Percentiles rank a stretch among this genome's conserved stretches.
phyloP scores from a whole-genome alignment of 2,113 vertebrate species.

The Dicaeum eximium region DNA sequence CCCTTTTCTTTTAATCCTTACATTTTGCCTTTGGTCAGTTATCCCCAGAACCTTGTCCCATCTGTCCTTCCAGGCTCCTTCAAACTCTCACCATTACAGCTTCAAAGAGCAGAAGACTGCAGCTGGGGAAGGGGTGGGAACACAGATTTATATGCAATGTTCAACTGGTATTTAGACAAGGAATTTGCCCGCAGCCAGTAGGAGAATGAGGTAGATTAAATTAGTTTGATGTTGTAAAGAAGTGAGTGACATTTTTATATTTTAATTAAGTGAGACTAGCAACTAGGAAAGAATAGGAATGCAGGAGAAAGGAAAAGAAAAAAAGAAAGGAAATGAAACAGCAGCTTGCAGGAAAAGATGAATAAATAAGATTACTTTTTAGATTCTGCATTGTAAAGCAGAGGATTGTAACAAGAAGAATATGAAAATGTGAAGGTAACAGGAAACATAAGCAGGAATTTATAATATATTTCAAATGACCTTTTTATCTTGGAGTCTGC shows the following conservation, averaged over 20 bases:
- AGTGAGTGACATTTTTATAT: constrained; percentile 18
- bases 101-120: neutral
- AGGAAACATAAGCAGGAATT: neutral
- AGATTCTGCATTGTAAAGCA: neutral
- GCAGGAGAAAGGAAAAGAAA: neutral
- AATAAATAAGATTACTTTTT: neutral
- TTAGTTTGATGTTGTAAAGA: neutral
- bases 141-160: neutral
- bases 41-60: neutral
- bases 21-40: neutral
- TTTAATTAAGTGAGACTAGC: constrained; percentile 35
- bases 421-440: neutral
- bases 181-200: neutral
- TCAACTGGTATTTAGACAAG: constrained; percentile 22
- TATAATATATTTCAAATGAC: neutral
- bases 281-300: neutral
- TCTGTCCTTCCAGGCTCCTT: neutral
- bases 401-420: neutral
- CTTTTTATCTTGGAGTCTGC: neutral
- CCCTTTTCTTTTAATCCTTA: neutral
- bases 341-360: neutral
- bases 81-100: neutral
- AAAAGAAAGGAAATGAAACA: neutral
- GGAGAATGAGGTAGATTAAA: constrained; percentile 2
- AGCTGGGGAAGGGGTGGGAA: neutral